Evolutionary conservation across 2,888 invertebrate genomes (phyloP).

Genomic region (Lordiphosa fenestrarum): DNA sequence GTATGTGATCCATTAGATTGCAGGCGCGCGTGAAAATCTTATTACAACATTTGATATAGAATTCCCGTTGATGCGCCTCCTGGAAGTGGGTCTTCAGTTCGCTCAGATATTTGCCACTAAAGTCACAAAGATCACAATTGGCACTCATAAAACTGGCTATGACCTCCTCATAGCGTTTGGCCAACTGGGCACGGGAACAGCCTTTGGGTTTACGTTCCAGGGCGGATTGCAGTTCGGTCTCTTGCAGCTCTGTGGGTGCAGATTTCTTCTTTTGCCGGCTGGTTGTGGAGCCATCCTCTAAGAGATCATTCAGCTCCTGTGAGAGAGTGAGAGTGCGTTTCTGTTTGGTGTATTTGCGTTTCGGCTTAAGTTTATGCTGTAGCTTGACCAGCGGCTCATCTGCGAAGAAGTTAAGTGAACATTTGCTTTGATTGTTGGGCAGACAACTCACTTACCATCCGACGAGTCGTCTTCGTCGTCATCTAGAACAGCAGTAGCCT

Average conservation of each 20-base stretch:
- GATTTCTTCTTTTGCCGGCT: conserved; percentile 28
- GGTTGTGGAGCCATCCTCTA: conserved; percentile 31
- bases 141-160: conserved; percentile 69
- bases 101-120: conserved; percentile 57
- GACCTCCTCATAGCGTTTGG: conserved; percentile 61
- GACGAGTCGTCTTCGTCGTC: conserved; percentile 31
- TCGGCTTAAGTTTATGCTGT: conserved; percentile 49
- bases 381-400: conserved; percentile 60
- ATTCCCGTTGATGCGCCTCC: conserved; percentile 65
- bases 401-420: conserved; percentile 6
- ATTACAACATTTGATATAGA: conserved; percentile 73
- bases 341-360: conserved; percentile 33
- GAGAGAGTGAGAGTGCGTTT: conserved; percentile 26
- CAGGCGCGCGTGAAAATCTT: conserved; percentile 62
- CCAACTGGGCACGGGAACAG: conserved; percentile 57
- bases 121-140: conserved; percentile 72
- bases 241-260: conserved; percentile 26
- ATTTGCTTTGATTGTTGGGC: not conserved
- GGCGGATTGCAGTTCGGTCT: conserved; percentile 42
- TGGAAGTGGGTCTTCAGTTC: conserved; percentile 68
- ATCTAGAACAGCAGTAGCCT: not conserved
- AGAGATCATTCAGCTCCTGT: conserved; percentile 48
- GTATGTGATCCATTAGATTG: conserved; percentile 70
- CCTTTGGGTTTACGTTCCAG: conserved; percentile 64
- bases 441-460: conserved; percentile 19